phyloP scores from a whole-genome alignment of 2,797 vertebrate species.

The Pangasius macronema region DNA sequence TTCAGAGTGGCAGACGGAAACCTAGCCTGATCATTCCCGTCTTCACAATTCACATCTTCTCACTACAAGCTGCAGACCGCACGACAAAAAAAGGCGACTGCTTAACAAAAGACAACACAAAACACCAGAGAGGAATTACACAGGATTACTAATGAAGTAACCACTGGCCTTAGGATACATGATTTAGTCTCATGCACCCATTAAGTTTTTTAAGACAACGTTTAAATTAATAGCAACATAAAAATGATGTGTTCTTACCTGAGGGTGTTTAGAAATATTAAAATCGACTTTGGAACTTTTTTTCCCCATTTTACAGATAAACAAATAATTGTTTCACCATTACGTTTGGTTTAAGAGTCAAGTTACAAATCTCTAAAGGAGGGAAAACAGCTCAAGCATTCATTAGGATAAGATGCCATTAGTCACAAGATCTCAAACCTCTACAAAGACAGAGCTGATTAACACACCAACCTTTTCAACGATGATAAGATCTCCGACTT shows the following conservation, averaged over 20 bases:
- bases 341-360: constrained; percentile 27
- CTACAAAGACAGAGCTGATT: constrained; percentile 68
- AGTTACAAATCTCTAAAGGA: constrained; percentile 47
- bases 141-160: constrained; percentile 55
- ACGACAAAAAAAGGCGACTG: constrained; percentile 42
- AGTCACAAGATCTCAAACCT: constrained; percentile 75
- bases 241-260: neutral
- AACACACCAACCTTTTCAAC: constrained; percentile 92
- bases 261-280: neutral
- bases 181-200: constrained; percentile 20
- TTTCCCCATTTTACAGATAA: too few species aligned
- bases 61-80: constrained; percentile 44
- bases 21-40: constrained; percentile 5
- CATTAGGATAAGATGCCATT: constrained; percentile 59
- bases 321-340: constrained; percentile 12
- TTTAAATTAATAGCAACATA: neutral
- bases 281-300: neutral
- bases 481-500: constrained; percentile 98
- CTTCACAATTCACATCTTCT: constrained; percentile 25
- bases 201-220: neutral
- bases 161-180: constrained; percentile 34
- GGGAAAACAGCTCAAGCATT: constrained; percentile 48
- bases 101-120: constrained; percentile 54
- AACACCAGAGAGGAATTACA: constrained; percentile 55
- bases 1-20: constrained; percentile 63